These are phyloP conservation scores for Philereme transversata DNA, from an alignment of 2,888 invertebrate genomes.

Conservation along the genomic window DNA sequence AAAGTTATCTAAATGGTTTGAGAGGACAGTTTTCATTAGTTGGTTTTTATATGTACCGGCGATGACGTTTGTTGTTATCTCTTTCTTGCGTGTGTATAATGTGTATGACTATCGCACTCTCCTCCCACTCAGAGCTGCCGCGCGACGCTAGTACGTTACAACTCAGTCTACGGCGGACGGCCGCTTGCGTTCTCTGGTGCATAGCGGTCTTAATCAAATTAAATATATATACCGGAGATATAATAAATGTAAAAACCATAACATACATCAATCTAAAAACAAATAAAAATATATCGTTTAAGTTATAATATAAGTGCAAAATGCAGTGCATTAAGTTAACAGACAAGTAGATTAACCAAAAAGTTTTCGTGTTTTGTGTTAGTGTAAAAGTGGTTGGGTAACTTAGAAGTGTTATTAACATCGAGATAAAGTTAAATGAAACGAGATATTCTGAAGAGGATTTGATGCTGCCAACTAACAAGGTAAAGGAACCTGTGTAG, in stretches of 20 bases:
- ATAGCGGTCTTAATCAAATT: conserved; percentile 48
- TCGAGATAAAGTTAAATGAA: conserved; percentile 58
- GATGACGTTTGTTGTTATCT: conserved; percentile 60
- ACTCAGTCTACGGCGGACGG: conserved; percentile 74
- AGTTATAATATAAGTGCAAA: conserved; percentile 21
- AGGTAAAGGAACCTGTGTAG: conserved; percentile 74
- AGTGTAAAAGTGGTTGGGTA: conserved; percentile 65
- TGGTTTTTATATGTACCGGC: conserved; percentile 67
- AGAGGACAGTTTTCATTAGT: conserved; percentile 65
- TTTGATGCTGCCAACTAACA: conserved; percentile 70
- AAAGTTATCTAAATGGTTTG: conserved; percentile 55
- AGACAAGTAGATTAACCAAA: conserved; percentile 42
- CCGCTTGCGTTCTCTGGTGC: conserved; percentile 62
- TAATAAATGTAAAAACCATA: conserved; percentile 48
- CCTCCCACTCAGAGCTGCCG: conserved; percentile 70
- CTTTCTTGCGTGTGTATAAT: conserved; percentile 49
- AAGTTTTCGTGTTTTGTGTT: conserved; percentile 72
- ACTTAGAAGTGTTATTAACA: conserved; percentile 54
- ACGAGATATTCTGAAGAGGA: conserved; percentile 60
- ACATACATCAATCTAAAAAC: conserved; percentile 42
- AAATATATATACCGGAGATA: conserved; percentile 49
- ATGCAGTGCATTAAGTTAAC: conserved; percentile 34
- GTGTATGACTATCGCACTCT: conserved; percentile 62
- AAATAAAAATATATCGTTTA: conserved; percentile 24
- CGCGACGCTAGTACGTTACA: conserved; percentile 65